Conservation (phyloP, 64 coral and sea anemone species). For the Dendrophyllia cribrosa region DNA sequence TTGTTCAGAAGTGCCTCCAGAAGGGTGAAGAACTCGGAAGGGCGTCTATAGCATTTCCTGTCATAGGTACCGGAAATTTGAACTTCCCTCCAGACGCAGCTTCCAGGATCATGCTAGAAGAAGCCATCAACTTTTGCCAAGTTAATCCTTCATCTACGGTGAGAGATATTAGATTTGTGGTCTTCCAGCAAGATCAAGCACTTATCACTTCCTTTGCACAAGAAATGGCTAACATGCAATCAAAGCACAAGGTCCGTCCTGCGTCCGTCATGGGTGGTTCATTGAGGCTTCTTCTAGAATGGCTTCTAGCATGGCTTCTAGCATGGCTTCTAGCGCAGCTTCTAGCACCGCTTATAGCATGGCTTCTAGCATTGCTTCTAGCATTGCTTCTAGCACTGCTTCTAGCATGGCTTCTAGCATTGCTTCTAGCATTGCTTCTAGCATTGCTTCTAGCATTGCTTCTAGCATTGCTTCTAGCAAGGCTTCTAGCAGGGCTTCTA, state of each 20-base stretch:
- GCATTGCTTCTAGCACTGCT: too few species aligned
- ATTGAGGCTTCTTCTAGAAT: not conserved
- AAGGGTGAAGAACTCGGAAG: not conserved
- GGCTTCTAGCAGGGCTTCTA: too few species aligned
- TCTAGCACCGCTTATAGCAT: too few species aligned
- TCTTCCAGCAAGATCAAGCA: conserved; percentile 1
- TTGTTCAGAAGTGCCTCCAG: conserved; percentile 18
- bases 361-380: too few species aligned
- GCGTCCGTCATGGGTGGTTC: not conserved
- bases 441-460: too few species aligned
- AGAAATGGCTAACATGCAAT: not conserved
- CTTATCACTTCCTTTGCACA: conserved; percentile 5
- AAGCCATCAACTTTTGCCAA: not conserved
- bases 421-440: too few species aligned
- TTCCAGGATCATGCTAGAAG: conserved; percentile 32
- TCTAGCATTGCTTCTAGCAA: too few species aligned
- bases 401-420: too few species aligned
- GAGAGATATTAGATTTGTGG: conserved; percentile 44
- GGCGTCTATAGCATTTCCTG: conserved; percentile 19
- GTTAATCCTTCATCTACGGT: not conserved
- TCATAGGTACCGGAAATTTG: conserved; percentile 27
- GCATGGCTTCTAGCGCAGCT: too few species aligned
- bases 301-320: too few species aligned
- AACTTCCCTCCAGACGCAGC: conserved; percentile 8
- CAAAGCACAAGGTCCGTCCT: not conserved